Evolutionary conservation across 2,113 vertebrate species (phyloP), one percentile per base, ranked within the genome.

Genomic region (Triplophysa rosa): DNA sequence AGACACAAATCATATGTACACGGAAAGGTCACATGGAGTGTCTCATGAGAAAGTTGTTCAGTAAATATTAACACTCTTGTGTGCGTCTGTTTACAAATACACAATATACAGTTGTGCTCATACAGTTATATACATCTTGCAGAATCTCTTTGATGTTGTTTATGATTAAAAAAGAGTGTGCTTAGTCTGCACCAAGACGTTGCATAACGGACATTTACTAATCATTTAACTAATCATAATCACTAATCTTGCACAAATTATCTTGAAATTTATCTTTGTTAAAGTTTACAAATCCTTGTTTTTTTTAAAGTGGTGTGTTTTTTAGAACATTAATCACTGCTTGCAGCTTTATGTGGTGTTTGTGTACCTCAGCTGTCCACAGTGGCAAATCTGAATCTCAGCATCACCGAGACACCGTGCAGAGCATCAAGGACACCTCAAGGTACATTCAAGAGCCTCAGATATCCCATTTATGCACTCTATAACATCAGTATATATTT

Each of bases 21-120:
- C 1, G 12, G 11, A 70, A 62, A 69, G 66, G 77, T 69, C 77
- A 78, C 1, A 19, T 19, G 16, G 40, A 74, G 37, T 2, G 14
- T 26, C 71, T 63, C 4, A 26, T 24, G 71, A 62, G 58, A 74
- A 58, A 14, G 21, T 45, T 62, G 61, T 45, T 49, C 59, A 33
- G 37, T 78, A 78, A 42, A 78, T 61, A 78, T 67, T 61, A 58
- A 61, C 23, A 61, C 54, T 29, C 40, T 17, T n/a, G 45, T 68
- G 19, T 9, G 29, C n/a, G 58, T 45, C 40, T 14, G 37, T 5
- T 52, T 52, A 63, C 40, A 72, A 14, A 72, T 40, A 80, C 3
- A 71, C 26, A 37, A 56, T 26, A 80, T 70, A 56, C 14, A 72
- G 42, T 37, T 37, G 33, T 9, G 40, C 40, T 26, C 74, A 29